A percentile compares a stretch with the other conserved stretches of the same genome.
phyloP scores from a whole-genome alignment of 2,888 invertebrate genomes.

The Parasteatoda lunata region DNA sequence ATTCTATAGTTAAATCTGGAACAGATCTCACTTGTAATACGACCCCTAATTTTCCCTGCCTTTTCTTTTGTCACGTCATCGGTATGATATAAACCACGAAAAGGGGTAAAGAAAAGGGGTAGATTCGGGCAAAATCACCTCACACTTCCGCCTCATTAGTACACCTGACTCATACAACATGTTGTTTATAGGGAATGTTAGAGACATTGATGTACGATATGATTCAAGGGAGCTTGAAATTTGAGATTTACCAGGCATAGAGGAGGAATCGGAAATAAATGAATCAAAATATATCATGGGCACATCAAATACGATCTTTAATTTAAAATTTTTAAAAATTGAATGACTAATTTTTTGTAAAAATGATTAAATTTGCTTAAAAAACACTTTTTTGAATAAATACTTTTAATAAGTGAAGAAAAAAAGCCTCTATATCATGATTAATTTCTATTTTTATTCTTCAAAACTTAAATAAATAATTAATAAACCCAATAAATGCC shows the following conservation, averaged over 20 bases:
- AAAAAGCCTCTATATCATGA: too few species aligned
- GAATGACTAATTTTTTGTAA: too few species aligned
- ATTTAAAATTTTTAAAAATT: too few species aligned
- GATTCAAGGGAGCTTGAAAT: slow-evolving; percentile 56
- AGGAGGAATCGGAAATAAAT: slow-evolving; percentile 5
- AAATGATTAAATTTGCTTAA: too few species aligned
- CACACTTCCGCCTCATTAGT: slow-evolving; percentile 52
- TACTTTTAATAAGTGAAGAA: too few species aligned
- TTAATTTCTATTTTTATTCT: too few species aligned
- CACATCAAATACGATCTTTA: too few species aligned
- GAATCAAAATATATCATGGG: neutral
- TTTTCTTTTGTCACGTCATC: slow-evolving; percentile 59
- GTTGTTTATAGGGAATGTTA: slow-evolving; percentile 45
- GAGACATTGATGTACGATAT: slow-evolving; percentile 57
- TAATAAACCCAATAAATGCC: too few species aligned
- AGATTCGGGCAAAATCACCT: slow-evolving; percentile 29
- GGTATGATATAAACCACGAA: slow-evolving; percentile 53
- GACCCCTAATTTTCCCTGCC: slow-evolving; percentile 22
- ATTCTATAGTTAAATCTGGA: too few species aligned
- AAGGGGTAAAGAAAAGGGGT: slow-evolving; percentile 47
- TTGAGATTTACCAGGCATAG: slow-evolving; percentile 36
- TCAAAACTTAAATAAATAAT: too few species aligned
- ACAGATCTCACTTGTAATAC: slow-evolving; percentile 27
- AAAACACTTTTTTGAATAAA: too few species aligned
- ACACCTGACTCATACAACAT: slow-evolving; percentile 64